phyloP scores from a whole-genome alignment of 2,888 invertebrate genomes.

The Microctonus hyperodae region DNA sequence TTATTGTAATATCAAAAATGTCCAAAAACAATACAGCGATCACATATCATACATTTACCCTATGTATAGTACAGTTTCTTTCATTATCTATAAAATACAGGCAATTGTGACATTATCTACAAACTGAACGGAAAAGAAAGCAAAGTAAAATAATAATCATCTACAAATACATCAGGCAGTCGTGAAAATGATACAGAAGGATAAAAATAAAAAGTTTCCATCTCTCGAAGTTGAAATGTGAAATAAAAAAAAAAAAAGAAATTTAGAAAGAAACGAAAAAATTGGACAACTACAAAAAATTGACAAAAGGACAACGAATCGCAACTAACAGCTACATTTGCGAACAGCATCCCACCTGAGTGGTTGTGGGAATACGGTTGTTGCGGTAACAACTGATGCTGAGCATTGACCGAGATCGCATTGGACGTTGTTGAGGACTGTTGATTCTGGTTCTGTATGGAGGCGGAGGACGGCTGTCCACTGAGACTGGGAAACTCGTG shows the following conservation, averaged over 20 bases:
- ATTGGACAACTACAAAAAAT: constrained; percentile 26
- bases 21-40: no score
- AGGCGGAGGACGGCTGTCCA: constrained; percentile 53
- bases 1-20: no score
- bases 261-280: constrained; percentile 11
- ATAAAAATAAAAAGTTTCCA: constrained; percentile 17
- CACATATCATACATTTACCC: no score
- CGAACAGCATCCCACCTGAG: constrained; percentile 54
- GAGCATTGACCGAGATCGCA: constrained; percentile 52
- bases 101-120: constrained; percentile 1
- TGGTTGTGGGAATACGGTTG: constrained; percentile 61
- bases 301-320: constrained; percentile 33
- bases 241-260: neutral
- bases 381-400: constrained; percentile 61
- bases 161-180: constrained; percentile 2
- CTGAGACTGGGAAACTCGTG: constrained; percentile 92
- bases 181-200: neutral
- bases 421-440: constrained; percentile 52
- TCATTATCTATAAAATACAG: neutral
- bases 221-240: neutral
- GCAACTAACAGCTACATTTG: constrained; percentile 41
- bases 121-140: constrained; percentile 11
- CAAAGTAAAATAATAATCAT: constrained; percentile 14
- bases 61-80: constrained; percentile 11
- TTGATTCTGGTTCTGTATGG: constrained; percentile 52